Percentiles rank a stretch among this genome's conserved stretches.
Evolutionary conservation across 1,140 invertebrate genomes (phyloP).

Genomic region (Anastatus disparis): DNA sequence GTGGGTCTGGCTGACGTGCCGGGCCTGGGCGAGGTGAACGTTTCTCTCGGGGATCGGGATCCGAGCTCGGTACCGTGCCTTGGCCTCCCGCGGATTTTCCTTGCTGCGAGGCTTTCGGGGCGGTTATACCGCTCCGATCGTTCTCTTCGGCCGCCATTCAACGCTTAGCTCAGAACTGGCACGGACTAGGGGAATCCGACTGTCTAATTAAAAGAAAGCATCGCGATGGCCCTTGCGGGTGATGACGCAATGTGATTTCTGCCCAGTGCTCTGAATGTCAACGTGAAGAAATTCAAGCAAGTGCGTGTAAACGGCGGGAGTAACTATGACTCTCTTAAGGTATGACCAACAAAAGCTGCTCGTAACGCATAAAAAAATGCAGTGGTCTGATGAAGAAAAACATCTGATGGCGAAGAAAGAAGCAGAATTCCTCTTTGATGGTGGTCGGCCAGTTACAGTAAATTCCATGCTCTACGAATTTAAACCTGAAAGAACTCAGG

Average conservation of each 20-base stretch:
- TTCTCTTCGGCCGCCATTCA: conserved; percentile 68
- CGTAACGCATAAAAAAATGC: too few relatives aligned
- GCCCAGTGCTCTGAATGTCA: conserved; percentile 85
- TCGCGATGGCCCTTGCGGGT: conserved; percentile 78
- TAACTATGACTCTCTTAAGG: conserved; percentile 79
- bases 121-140: conserved; percentile 45
- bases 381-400: too few relatives aligned
- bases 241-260: conserved; percentile 84
- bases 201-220: conserved; percentile 91
- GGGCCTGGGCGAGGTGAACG: conserved; percentile 50
- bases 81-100: conserved; percentile 57
- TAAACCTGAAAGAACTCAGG: too few relatives aligned
- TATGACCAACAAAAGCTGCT: too few relatives aligned
- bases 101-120: conserved; percentile 55
- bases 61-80: conserved; percentile 58
- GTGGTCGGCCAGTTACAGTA: too few relatives aligned
- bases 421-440: too few relatives aligned
- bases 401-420: too few relatives aligned
- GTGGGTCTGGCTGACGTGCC: conserved; percentile 48
- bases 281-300: conserved; percentile 76
- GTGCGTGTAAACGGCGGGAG: conserved; percentile 82
- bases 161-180: conserved; percentile 83
- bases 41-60: too few relatives aligned
- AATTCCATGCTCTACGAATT: too few relatives aligned
- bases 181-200: conserved; percentile 81